Percentiles rank a stretch among this genome's conserved stretches.
phyloP scores from a whole-genome alignment of 2,113 vertebrate genomes.

The Rhegmatorhina hoffmannsi region DNA sequence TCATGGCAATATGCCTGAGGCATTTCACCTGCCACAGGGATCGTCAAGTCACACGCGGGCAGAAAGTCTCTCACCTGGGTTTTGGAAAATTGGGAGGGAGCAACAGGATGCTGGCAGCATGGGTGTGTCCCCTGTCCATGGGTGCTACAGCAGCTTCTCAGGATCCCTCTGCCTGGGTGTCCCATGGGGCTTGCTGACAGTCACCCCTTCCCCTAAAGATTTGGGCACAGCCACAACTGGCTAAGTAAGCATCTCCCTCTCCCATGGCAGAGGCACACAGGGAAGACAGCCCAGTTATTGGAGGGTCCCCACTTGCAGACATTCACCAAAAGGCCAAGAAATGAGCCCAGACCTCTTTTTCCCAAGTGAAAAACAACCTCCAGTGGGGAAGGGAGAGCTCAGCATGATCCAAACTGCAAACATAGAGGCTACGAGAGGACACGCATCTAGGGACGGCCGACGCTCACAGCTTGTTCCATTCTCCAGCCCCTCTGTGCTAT shows the following conservation, averaged over 20 bases:
- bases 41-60: neutral
- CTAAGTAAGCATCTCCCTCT: neutral
- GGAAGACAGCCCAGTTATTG: accelerated
- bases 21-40: neutral
- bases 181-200: neutral
- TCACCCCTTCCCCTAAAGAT: neutral
- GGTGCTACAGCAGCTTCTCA: accelerated
- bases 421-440: neutral
- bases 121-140: accelerated
- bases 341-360: neutral
- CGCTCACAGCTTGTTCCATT: neutral
- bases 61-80: neutral
- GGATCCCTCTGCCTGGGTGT: neutral
- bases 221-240: neutral
- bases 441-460: accelerated
- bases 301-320: accelerated
- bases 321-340: neutral
- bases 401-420: accelerated
- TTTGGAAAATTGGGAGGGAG: neutral
- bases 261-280: accelerated
- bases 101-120: neutral
- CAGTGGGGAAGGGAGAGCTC: neutral
- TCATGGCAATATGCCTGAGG: neutral
- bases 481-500: neutral
- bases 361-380: neutral